These are phyloP conservation scores for Drosophila pallidifrons DNA, from an alignment of 1,140 invertebrate genomes.

Conservation along the genomic window DNA sequence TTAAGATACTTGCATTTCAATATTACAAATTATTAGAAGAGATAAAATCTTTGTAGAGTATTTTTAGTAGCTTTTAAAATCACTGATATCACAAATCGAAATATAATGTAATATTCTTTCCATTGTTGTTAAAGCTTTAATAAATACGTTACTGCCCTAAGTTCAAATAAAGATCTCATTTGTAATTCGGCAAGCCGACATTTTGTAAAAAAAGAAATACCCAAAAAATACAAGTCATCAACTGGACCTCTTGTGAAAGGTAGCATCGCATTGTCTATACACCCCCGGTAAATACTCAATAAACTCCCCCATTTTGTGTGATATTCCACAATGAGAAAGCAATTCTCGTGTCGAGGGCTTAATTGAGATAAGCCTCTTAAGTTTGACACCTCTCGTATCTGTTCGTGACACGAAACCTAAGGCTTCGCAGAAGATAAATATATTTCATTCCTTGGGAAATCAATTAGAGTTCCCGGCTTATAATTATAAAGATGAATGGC, in stretches of 20 bases:
- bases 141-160: not conserved
- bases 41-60: too few relatives aligned
- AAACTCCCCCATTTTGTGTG: slow-evolving; percentile 36
- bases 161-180: not conserved
- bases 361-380: slow-evolving; percentile 51
- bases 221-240: not conserved
- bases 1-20: too few relatives aligned
- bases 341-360: slow-evolving; percentile 5
- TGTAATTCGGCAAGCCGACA: slow-evolving; percentile 6
- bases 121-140: not conserved
- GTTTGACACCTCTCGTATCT: slow-evolving; percentile 25
- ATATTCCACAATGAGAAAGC: slow-evolving; percentile 19
- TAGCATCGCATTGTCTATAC: not conserved
- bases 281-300: not conserved
- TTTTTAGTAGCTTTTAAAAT: too few relatives aligned
- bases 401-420: slow-evolving; percentile 6
- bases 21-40: too few relatives aligned
- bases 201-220: slow-evolving; percentile 17
- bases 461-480: not conserved
- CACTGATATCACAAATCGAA: too few relatives aligned
- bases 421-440: not conserved
- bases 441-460: not conserved
- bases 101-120: too few relatives aligned
- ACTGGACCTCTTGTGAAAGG: not conserved
- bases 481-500: too few relatives aligned